Evolutionary conservation across 2,113 vertebrate genomes (phyloP).

Genomic region (Argyrosomus japonicus): DNA sequence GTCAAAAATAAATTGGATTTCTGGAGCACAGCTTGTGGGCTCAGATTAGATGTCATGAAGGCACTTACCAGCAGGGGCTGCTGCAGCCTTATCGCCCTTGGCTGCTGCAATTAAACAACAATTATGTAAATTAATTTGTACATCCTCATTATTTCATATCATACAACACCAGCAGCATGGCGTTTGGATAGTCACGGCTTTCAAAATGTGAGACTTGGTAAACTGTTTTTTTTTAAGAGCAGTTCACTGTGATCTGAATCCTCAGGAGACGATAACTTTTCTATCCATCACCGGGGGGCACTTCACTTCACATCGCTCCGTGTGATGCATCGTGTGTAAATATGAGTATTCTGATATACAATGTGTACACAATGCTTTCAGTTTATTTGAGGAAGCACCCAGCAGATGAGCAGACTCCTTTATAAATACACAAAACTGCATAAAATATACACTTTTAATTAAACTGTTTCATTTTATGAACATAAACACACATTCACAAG

Average conservation of each 20-base stretch:
- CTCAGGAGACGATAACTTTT: conserved; percentile 44
- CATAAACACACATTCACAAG: conserved; percentile 46
- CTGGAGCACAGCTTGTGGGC: conserved; percentile 39
- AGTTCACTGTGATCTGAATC: conserved; percentile 58
- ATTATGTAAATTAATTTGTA: conserved; percentile 69
- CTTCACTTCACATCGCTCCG: not conserved
- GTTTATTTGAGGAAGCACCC: not conserved
- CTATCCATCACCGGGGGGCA: conserved; percentile 19
- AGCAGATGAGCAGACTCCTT: not conserved
- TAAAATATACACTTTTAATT: conserved; percentile 42
- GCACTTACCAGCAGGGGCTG: conserved; percentile 83
- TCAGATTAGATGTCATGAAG: conserved; percentile 43
- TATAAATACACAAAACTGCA: conserved; percentile 7
- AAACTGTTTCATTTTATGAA: conserved; percentile 41
- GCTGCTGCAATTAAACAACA: conserved; percentile 77
- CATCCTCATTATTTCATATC: conserved; percentile 63
- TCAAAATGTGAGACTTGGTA: conserved; percentile 26
- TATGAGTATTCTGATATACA: not conserved
- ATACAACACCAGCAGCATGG: conserved; percentile 35
- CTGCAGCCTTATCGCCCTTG: conserved; percentile 71
- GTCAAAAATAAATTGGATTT: conserved; percentile 40
- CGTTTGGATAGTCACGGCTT: conserved; percentile 36
- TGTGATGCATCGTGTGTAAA: not conserved
- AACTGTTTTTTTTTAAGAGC: conserved; percentile 50
- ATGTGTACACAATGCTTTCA: not conserved